Evolutionary conservation across 2,888 invertebrate species (phyloP).

Genomic region (Standfussiana lucernea): DNA sequence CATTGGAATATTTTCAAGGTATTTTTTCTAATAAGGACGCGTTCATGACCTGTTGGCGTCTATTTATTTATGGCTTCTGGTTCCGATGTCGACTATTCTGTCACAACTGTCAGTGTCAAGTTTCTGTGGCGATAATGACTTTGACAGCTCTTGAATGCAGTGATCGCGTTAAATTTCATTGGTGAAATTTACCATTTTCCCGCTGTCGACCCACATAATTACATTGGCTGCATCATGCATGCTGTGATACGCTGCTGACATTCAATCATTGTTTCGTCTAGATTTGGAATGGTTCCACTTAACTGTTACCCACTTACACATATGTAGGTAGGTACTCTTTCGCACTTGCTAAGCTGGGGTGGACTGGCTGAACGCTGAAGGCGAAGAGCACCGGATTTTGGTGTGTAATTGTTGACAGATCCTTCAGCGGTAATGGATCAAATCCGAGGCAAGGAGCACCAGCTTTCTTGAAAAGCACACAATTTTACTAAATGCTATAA

Average conservation of each 20-base stretch:
- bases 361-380: neutral
- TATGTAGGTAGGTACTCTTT: neutral
- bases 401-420: no score
- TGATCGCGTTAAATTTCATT: neutral
- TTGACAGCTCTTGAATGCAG: neutral
- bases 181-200: neutral
- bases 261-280: neutral
- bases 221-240: neutral
- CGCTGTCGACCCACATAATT: neutral
- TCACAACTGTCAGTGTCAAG: neutral
- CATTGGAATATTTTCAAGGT: neutral
- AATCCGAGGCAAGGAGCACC: neutral
- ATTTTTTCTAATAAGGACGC: neutral
- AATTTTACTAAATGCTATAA: neutral
- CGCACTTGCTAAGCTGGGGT: neutral
- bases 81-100: neutral
- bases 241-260: no score
- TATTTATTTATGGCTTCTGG: neutral
- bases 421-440: neutral
- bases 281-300: neutral
- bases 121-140: neutral
- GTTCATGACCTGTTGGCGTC: neutral
- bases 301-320: neutral
- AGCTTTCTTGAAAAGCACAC: neutral
- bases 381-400: no score